Percentiles rank a stretch among this genome's conserved stretches.
These are phyloP conservation scores for Chelon labrosus DNA, from an alignment of 2,797 vertebrate species.

Conservation along the genomic window DNA sequence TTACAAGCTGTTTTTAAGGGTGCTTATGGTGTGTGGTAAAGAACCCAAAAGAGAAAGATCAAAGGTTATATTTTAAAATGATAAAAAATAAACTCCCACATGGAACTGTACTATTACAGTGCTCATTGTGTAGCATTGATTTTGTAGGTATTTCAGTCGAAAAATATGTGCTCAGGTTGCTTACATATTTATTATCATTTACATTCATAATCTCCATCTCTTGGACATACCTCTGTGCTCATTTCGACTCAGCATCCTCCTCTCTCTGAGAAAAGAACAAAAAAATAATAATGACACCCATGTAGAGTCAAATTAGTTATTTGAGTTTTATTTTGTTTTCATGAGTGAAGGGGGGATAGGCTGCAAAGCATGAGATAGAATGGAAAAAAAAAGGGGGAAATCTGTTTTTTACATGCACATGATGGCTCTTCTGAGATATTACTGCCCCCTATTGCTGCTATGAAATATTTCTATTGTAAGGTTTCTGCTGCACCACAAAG, in stretches of 20 bases:
- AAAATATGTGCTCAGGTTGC: neutral
- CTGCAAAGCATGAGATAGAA: neutral
- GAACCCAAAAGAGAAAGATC: conserved; percentile 22
- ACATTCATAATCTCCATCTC: neutral
- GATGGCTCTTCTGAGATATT: conserved; percentile 46
- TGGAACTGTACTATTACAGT: too few species aligned
- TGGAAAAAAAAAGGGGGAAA: neutral
- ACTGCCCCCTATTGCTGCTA: conserved; percentile 68
- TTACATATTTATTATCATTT: neutral
- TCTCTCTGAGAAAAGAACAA: conserved; percentile 20
- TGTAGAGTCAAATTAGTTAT: neutral
- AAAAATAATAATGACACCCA: conserved; percentile 4
- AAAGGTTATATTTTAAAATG: conserved; percentile 21
- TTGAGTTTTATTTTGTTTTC: neutral
- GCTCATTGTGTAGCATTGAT: too few species aligned
- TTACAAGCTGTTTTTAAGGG: conserved; percentile 28
- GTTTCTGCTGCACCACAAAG: neutral
- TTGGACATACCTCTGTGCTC: conserved; percentile 54
- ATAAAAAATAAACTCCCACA: neutral
- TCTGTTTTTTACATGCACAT: conserved; percentile 1
- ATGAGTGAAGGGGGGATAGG: neutral
- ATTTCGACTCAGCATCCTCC: conserved; percentile 54
- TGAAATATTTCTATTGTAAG: conserved; percentile 20
- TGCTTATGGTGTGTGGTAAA: conserved; percentile 32
- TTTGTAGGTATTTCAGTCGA: too few species aligned